These are phyloP conservation scores for Eulemur macaco DNA, from an alignment of 2,113 vertebrate genomes.

Conservation along the genomic window DNA sequence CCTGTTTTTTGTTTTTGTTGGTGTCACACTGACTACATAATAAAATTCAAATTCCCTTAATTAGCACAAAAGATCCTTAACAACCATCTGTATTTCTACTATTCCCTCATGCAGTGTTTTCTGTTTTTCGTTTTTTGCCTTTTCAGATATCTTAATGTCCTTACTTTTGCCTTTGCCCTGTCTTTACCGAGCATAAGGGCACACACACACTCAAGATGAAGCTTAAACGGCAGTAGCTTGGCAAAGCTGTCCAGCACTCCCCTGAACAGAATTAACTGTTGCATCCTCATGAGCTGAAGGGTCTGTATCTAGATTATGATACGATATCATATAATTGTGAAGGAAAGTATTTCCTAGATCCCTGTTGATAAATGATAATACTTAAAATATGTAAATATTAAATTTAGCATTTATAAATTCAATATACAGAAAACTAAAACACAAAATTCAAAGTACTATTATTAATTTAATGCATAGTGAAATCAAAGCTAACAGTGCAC, in stretches of 20 bases:
- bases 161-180: background rate
- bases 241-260: background rate
- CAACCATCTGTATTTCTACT: background rate
- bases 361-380: background rate
- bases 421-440: background rate
- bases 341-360: background rate
- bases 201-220: background rate
- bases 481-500: background rate
- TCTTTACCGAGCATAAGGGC: background rate
- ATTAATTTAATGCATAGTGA: background rate
- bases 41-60: background rate
- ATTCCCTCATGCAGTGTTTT: background rate
- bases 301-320: background rate
- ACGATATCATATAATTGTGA: background rate
- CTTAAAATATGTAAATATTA: background rate
- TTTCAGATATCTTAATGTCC: background rate
- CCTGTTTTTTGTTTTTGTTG: background rate
- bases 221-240: background rate
- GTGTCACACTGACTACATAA: background rate
- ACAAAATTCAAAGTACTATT: background rate
- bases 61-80: background rate
- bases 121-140: background rate
- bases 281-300: background rate
- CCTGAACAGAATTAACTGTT: background rate
- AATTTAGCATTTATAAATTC: background rate